Evolutionary conservation across 2,113 vertebrate species (phyloP).

Genomic region (Nematolebias whitei): DNA sequence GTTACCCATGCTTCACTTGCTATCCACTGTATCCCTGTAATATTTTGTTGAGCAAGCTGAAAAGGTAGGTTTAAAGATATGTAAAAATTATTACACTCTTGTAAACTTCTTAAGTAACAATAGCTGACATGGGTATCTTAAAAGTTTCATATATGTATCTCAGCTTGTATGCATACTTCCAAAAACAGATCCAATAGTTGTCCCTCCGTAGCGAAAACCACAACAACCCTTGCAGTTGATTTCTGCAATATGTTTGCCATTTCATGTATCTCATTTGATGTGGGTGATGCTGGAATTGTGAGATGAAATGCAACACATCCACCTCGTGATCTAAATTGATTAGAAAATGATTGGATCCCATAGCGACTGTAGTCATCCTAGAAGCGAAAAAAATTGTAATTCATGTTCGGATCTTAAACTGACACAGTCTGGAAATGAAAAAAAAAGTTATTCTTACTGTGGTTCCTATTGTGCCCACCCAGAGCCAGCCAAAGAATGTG

Average conservation of each 20-base stretch:
- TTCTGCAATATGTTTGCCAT: conserved; percentile 69
- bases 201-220: conserved; percentile 78
- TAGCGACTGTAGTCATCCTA: conserved; percentile 80
- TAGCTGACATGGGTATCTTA: too few relatives aligned
- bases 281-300: conserved; percentile 71
- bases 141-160: background rate
- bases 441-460: conserved; percentile 44
- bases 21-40: conserved; percentile 77
- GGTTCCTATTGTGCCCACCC: conserved; percentile 79
- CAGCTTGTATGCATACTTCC: conserved; percentile 50
- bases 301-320: conserved; percentile 73
- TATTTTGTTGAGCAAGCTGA: conserved; percentile 65
- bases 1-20: conserved; percentile 78
- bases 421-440: background rate
- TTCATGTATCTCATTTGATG: conserved; percentile 41
- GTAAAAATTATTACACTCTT: background rate
- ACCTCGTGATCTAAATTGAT: conserved; percentile 64
- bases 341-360: conserved; percentile 77
- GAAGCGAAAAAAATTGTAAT: background rate
- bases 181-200: conserved; percentile 68
- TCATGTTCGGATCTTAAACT: background rate
- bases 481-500: conserved; percentile 76
- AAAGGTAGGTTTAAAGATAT: background rate
- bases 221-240: conserved; percentile 69
- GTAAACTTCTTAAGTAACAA: too few relatives aligned